Evolutionary conservation across 2,797 vertebrate genomes (phyloP), one percentile per base, ranked within the genome.

Genomic region (Danio albolineatus): DNA sequence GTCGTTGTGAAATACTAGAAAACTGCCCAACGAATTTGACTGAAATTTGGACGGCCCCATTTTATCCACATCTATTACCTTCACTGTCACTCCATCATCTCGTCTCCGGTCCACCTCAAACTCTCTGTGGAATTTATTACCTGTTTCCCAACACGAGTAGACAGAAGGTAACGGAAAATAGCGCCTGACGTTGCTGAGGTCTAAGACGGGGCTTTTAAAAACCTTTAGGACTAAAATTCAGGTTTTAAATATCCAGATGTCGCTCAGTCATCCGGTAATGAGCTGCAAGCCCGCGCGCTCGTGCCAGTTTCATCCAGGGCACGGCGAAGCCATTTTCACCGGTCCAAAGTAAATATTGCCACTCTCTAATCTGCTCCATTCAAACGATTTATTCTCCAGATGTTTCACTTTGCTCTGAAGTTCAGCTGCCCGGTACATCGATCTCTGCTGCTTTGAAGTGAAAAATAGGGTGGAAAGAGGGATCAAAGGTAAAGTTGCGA

Each of bases 301-400:
- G 46, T 83, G 83, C 81, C 87, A 85, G 77, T 51, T 59, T 75
- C 28, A 21, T 17, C 72, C 60, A 19, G 51, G 76, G 67, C n/a
- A 76, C 64, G 85, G 39, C 4, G 54, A 78, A 76, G 61, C 36
- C 61, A 59, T 75, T 83, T 79, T 76, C n/a, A 61, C 17, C 13
- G 49, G 39, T 76, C 82, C 77, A 86, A 85, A 85, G 83, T 83
- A 81, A 86, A 86, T 80, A 81, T 77, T 62, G 49, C 76, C 71
- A 57, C 78, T 77, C n/a, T 81, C 59, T 87, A 79, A 84, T 87
- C 80, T 82, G 62, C 77, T 76, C 73, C 49, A 78, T 73, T 83
- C 65, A 78, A 72, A 43, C 74, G 74, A 80, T 82, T 62, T 46
- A 78, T 90, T 91, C 86, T 91, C 91, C 92, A 94, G 91, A 91